Base-by-base conservation (phyloP, 92 coral and sea anemone genomes). In the Paragorgia papillata region DNA sequence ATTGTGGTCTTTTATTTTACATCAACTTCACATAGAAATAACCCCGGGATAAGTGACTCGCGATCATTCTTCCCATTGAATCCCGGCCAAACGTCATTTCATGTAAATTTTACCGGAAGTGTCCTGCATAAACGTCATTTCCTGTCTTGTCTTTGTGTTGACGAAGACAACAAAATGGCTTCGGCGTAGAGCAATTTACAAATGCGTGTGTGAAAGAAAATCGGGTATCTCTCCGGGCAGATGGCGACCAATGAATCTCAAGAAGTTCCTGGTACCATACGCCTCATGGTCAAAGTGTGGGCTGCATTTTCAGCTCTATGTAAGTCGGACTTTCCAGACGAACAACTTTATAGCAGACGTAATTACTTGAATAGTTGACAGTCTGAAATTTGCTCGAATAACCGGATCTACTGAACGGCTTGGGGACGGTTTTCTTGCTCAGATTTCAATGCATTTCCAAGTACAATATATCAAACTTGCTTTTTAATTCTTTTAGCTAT, bases 271-370 rank as follows among this genome's bases (percentile, higher is more conserved):
- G 87, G 75, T 40, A 90, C 92, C 78, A 82, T 94, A 81, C 82
- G 91, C 30, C 86, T 91, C 53, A 86, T 94, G 48, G 89, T 94
- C 7, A 87, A 90, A 81, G 90, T 86, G 30, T 94, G 98, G 98
- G 98, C 97, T 53, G 91, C 92, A 56, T 88, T 90, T 57, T 94
- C 98, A 41, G 98, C 91, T 35, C 51, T 94, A 39, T 88, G 98
- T 94, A 84, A 90, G 97, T 94, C 75, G 53, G 26, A 30, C 9
- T 70, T 30, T 68, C n/a, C n/a, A 13, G 28, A 28, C 33, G 39
- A 25, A 14, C 19, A 57, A 8, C 27, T 61, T 65, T 61, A 62
- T 37, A 1, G 4, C 20, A 13, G 17, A n/a, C n/a, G n/a, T n/a
- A n/a, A n/a, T n/a, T n/a, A n/a, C n/a, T n/a, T n/a, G n/a, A n/a